These are phyloP conservation scores for Scleropages formosus DNA, from an alignment of 2,797 vertebrate species.

Conservation along the genomic window DNA sequence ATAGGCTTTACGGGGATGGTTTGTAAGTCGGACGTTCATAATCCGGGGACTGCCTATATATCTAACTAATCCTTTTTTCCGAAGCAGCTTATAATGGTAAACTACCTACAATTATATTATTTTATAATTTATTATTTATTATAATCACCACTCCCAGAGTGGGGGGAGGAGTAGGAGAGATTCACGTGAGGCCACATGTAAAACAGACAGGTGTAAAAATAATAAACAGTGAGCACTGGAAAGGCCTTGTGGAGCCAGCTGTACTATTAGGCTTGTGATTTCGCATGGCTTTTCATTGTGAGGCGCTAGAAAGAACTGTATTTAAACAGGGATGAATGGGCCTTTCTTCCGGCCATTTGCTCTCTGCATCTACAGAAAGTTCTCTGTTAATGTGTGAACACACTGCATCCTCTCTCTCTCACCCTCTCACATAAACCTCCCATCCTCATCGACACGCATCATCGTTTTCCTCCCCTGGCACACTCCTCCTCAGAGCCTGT, in stretches of 20 bases:
- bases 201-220: not conserved
- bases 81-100: no score
- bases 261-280: not conserved
- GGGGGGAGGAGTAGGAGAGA: constrained; percentile 34
- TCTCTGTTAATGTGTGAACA: constrained; percentile 62
- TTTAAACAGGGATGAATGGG: not conserved
- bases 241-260: constrained; percentile 17
- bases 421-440: constrained; percentile 16
- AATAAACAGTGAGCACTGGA: not conserved
- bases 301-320: not conserved
- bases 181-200: constrained; percentile 30
- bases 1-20: no score
- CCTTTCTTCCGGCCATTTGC: constrained; percentile 44
- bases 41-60: no score
- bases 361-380: constrained; percentile 56
- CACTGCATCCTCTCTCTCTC: constrained; percentile 34
- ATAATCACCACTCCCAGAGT: no score
- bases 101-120: no score
- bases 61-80: no score
- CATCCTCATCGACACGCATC: not conserved
- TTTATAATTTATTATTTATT: no score
- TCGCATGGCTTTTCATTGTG: constrained; percentile 13
- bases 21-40: no score
- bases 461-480: not conserved
- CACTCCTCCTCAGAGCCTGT: not conserved